A percentile compares a stretch with the other conserved stretches of the same genome.
Evolutionary conservation across 2,888 invertebrate genomes (phyloP).

Genomic region (Elmis aenea): DNA sequence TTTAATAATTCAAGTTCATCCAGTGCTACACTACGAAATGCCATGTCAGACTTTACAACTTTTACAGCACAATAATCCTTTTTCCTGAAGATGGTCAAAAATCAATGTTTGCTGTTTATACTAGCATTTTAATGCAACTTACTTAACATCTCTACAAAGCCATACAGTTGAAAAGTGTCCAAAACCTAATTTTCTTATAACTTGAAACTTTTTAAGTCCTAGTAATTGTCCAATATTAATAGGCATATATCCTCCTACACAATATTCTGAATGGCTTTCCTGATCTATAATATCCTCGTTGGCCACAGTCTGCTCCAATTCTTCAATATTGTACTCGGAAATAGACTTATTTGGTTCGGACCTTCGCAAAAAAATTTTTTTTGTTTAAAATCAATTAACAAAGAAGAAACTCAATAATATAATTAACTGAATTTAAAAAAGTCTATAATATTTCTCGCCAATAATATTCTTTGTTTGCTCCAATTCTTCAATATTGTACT

Average conservation of each 20-base stretch:
- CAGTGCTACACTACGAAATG: conserved; percentile 76
- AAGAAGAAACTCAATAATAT: no score
- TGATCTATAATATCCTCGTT: conserved; percentile 56
- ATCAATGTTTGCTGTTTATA: no score
- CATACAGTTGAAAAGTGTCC: conserved; percentile 88
- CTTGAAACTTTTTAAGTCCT: conserved; percentile 57
- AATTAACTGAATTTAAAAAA: no score
- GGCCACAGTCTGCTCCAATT: conserved; percentile 10
- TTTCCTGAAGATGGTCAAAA: conserved; percentile 3
- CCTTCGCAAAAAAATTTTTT: no score
- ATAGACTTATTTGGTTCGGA: neutral
- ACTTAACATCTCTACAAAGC: conserved; percentile 69
- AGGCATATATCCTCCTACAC: conserved; percentile 72
- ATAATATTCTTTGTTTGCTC: no score
- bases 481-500: conserved; percentile 5
- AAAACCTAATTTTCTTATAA: conserved; percentile 77
- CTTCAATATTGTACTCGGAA: conserved; percentile 1
- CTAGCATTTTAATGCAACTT: no score
- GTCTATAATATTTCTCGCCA: no score
- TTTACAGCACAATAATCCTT: conserved; percentile 71
- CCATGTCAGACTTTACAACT: conserved; percentile 76
- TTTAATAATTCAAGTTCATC: conserved; percentile 74
- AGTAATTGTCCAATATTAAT: conserved; percentile 70
- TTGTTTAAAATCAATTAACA: no score
- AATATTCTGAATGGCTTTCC: conserved; percentile 71